Evolutionary conservation across 2,113 vertebrate species (phyloP), one percentile per base, ranked within the genome.

Genomic region (Pygathrix nemaeus): DNA sequence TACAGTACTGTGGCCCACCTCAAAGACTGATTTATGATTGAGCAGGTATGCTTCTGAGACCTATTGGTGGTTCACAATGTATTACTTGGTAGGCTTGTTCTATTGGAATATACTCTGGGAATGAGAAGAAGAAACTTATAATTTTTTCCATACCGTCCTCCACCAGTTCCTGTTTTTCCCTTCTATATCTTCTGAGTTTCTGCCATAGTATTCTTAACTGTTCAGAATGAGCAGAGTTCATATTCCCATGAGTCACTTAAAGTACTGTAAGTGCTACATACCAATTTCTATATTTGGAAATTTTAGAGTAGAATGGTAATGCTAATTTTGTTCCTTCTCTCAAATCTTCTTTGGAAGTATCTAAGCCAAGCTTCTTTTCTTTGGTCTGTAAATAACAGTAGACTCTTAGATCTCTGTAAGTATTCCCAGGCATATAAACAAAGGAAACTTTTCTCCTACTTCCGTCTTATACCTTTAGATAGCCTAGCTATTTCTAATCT

Each of bases 281-380:
- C 14, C 43, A 78, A 21, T 89, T 97, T 90, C 68, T 97, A 1
- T 97, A 92, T 97, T 97, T 95, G 88, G 78, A 95, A 91, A 78
- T 83, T 95, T 95, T 88, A 91, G 48, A 90, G 70, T 85, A 70
- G 40, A 84, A 76, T 64, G 32, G 21, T 89, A 93, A 78, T 1
- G 6, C 5, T 85, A 79, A 92, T 86, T 70, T 45, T 94, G 40
- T 94, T 96, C 25, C n/a, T 79, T 94, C 38, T 91, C 13, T 87
- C n/a, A 72, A 92, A 30, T 95, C 38, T 76, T 89, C 59, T 97
- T 93, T 97, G 64, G 30, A 90, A 88, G 38, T 90, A 72, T 32
- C 79, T 32, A 89, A 91, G 81, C 30, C 50, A 80, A 90, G 61
- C 23, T 21, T 96, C 11, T 57, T 78, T 94, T 76, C 30, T 35